Evolutionary conservation across 2,113 vertebrate genomes (phyloP).

Genomic region (Gila orcuttii): DNA sequence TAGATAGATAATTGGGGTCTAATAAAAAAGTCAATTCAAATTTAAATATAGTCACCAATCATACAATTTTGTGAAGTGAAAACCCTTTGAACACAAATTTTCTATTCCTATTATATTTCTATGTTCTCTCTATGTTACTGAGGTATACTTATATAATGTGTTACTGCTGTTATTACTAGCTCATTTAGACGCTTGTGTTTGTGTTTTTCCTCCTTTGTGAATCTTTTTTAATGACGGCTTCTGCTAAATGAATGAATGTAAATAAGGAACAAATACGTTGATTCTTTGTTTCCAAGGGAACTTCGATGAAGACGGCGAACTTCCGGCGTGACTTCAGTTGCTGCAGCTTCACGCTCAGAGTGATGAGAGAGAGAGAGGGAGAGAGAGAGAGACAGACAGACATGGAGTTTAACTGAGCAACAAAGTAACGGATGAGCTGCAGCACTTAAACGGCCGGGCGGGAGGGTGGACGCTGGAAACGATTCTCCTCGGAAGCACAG

Average conservation of each 20-base stretch:
- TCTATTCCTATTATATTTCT: too few species aligned
- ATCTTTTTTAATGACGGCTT: not conserved
- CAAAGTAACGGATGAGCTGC: slow-evolving; percentile 39
- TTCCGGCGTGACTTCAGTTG: slow-evolving; percentile 37
- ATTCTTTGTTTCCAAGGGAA: slow-evolving; percentile 44
- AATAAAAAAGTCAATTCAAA: too few species aligned
- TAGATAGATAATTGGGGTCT: not conserved
- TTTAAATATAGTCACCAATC: too few species aligned
- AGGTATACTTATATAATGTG: not conserved
- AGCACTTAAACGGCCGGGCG: not conserved
- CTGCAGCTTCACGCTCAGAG: slow-evolving; percentile 29
- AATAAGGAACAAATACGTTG: slow-evolving; percentile 24
- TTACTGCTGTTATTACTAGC: not conserved
- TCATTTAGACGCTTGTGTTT: not conserved
- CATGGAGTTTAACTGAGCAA: slow-evolving; percentile 43
- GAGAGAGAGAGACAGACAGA: not conserved
- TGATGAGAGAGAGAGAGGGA: slow-evolving; percentile 6
- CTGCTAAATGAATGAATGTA: not conserved
- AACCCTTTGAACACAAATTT: not conserved
- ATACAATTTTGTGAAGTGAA: not conserved
- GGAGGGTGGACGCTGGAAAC: slow-evolving; percentile 12
- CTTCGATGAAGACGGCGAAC: slow-evolving; percentile 28
- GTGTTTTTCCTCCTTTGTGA: not conserved
- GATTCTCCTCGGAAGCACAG: not conserved
- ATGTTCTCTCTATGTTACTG: too few species aligned